Evolutionary conservation across 2,113 vertebrate genomes (phyloP), one percentile per base, ranked within the genome.

Genomic region (Gobius niger): DNA sequence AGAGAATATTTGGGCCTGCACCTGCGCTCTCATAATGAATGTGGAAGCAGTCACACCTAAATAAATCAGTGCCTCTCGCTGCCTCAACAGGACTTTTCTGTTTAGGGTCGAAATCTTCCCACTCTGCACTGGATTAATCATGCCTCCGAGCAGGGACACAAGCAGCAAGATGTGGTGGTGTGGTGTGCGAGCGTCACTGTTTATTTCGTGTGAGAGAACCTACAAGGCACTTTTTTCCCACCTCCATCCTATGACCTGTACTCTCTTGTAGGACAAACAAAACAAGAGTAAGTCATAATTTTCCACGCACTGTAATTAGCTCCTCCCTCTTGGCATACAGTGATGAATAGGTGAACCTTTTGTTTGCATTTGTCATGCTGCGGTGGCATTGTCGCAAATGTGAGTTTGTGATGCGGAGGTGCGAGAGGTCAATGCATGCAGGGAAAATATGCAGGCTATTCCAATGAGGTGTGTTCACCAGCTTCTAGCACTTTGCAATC

Each of bases 31-130:
- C 78, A 87, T 94, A 93, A 94, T 93, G 90, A 93, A 94, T 94
- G 91, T 88, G 89, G 82, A 89, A 13, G 67, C 70, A 83, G 76
- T 65, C 44, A 74, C 85, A 84, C 87, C 77, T 57, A 92, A 92
- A 93, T 94, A 93, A 93, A 94, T 93, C 93, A 94, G 89, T 82
- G 91, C 81, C 91, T 92, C 89, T 89, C 78, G 84, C 90, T 85
- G 90, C 84, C 88, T 93, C 92, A 93, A 91, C 88, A 85, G 89
- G 88, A 91, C 91, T 92, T 93, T 92, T 92, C 91, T 90, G 90
- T 92, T 92, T 89, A 90, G 90, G 92, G 90, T 93, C 89, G 92
- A 92, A 94, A 92, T 92, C 87, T 86, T 86, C 85, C 80, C 79
- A 73, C 83, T 85, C 81, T 73, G 76, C 67, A 81, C 81, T 75